Base-by-base conservation (phyloP, 64 coral and sea anemone species). In the Montipora sp. region DNA sequence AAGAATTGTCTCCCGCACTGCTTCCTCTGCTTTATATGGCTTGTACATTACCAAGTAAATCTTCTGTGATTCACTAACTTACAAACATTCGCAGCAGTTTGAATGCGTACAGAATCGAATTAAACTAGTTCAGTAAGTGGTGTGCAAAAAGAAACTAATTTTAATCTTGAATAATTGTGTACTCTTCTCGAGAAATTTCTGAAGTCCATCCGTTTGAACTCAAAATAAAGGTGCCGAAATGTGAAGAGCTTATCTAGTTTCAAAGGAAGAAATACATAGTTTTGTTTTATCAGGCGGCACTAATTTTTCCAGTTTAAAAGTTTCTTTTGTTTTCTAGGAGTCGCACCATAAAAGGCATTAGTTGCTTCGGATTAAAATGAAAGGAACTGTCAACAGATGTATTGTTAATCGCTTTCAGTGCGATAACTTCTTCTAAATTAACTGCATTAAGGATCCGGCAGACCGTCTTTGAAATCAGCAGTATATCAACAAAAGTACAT, bases 271-370 rank as follows among this genome's bases (percentile, higher is more conserved):
- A 70, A 70, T 18, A 71, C 61, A 49, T 70, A 23, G 49, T 50
- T 83, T 71, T 69, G 47, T 84, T 84, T 84, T 84, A 63, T 47
- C 6, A 48, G 45, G 27, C 27, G 27, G 59, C 80, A 67, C 24
- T 68, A 23, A 16, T 46, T 8, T 45, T 83, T 8, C 8, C 19
- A 3, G 2, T 72, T 48, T 11, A 5, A 85, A 22, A 65, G 12
- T 47, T 83, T 83, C 57, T 47, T 66, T 83, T 83, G 13, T 47
- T 50, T 50, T 71, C 15, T 8, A 59, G 61, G 82, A 59, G 44
- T 20, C 65, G 18, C 18, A 20, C 1, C 59, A 19, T 9, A 36
- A 8, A 15, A 1, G 13, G 71, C 60, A 2, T 72, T 51, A 71
- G 19, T 71, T 50, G 61, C 2, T 22, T 22, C 49, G 21, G 20